Conservation (phyloP, 1,140 invertebrate genomes). For the Lepidurus couesii region DNA sequence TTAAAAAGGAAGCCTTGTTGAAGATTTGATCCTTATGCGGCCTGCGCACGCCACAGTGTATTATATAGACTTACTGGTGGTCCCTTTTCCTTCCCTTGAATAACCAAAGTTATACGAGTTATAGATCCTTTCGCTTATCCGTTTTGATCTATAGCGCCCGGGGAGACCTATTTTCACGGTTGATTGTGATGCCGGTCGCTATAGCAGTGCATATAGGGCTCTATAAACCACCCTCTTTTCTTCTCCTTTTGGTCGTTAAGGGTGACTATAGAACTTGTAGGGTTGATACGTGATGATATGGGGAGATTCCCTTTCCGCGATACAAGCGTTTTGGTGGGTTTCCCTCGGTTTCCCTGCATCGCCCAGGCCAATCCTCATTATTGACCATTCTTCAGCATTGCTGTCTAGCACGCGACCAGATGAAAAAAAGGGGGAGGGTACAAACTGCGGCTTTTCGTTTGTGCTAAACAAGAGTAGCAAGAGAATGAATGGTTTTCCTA, state of each 20-base stretch:
- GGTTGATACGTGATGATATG: not conserved
- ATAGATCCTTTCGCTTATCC: not conserved
- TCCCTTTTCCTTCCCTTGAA: too few relatives aligned
- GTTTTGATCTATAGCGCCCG: not conserved
- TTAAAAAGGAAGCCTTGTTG: not conserved
- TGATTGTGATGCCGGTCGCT: not conserved
- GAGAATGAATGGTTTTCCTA: not conserved
- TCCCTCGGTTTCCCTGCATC: not conserved
- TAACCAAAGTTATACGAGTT: not conserved
- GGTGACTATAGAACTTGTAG: not conserved
- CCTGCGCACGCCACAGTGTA: not conserved
- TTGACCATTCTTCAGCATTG: constrained; percentile 16
- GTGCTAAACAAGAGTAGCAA: constrained; percentile 2
- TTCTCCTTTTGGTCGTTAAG: not conserved
- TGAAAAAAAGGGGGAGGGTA: not conserved
- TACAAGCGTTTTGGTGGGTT: not conserved
- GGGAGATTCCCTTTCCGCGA: not conserved
- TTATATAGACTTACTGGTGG: too few relatives aligned
- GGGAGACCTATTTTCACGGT: not conserved
- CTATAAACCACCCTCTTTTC: not conserved
- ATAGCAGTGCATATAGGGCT: not conserved
- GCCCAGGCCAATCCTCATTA: constrained; percentile 3
- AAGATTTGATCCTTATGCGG: not conserved
- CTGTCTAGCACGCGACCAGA: constrained; percentile 7
- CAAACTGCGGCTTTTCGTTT: not conserved